Conservation (phyloP, 2,797 vertebrate species). For the Psittacula echo region DNA sequence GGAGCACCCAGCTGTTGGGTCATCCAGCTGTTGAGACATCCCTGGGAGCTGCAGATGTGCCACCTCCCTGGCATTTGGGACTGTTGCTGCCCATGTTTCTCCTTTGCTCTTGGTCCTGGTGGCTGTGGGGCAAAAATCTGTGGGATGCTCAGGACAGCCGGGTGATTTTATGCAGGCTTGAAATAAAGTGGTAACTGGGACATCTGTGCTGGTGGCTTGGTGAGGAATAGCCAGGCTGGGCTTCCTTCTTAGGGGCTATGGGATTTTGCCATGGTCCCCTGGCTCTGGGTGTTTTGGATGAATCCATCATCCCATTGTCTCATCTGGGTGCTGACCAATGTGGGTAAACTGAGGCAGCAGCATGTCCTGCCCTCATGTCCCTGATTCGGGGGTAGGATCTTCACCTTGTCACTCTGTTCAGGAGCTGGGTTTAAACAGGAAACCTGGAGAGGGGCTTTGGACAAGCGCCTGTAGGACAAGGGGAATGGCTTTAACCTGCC, state of each 20-base stretch:
- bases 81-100: accelerated
- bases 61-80: background rate
- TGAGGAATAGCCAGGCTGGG: background rate
- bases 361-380: background rate
- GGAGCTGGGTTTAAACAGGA: background rate
- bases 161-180: background rate
- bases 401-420: background rate
- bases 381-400: accelerated
- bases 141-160: accelerated
- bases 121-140: background rate
- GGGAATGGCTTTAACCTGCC: no score
- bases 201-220: background rate
- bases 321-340: background rate
- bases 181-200: accelerated
- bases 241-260: accelerated
- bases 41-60: background rate
- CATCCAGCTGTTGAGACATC: background rate
- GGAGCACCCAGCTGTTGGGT: background rate
- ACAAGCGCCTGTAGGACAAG: background rate
- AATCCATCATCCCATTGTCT: accelerated
- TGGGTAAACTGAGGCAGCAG: background rate
- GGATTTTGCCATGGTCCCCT: background rate
- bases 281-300: accelerated
- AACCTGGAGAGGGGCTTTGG: background rate
- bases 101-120: background rate